Evolutionary conservation across 2,888 invertebrate genomes (phyloP).

Genomic region (Cynaeus angustus): DNA sequence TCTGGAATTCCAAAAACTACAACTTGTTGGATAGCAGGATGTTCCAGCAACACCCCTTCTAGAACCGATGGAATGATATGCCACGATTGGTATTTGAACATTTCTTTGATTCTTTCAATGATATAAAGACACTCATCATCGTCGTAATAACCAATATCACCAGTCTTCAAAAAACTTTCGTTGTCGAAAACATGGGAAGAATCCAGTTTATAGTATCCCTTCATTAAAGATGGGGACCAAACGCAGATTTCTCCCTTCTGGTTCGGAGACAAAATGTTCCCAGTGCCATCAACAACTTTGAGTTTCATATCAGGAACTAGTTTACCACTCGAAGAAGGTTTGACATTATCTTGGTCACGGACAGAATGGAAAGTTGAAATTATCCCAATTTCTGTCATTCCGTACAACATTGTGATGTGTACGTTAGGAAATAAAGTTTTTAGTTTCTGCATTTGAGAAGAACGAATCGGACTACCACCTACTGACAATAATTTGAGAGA

Average conservation of each 20-base stretch:
- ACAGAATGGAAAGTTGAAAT: constrained; percentile 51
- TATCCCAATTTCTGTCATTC: constrained; percentile 69
- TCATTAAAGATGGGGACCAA: constrained; percentile 65
- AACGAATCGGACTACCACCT: constrained; percentile 56
- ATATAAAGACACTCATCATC: constrained; percentile 71
- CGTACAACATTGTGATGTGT: constrained; percentile 66
- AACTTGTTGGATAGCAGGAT: constrained; percentile 60
- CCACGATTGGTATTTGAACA: constrained; percentile 72
- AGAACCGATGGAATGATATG: constrained; percentile 69
- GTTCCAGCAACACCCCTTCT: constrained; percentile 58
- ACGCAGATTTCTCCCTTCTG: constrained; percentile 73
- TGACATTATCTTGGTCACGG: constrained; percentile 20
- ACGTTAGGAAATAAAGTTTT: constrained; percentile 60
- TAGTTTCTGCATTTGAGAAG: constrained; percentile 52
- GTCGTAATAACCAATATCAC: constrained; percentile 73
- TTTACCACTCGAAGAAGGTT: constrained; percentile 47
- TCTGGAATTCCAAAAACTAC: constrained; percentile 60
- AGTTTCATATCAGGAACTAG: constrained; percentile 19
- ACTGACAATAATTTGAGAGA: constrained; percentile 50
- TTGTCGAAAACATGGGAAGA: constrained; percentile 69
- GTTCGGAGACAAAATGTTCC: constrained; percentile 65
- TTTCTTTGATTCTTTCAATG: constrained; percentile 72
- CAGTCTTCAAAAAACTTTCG: constrained; percentile 72
- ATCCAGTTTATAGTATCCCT: constrained; percentile 72
- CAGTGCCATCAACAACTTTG: constrained; percentile 58